A percentile compares a stretch with the other conserved stretches of the same genome.
Evolutionary conservation across 2,797 vertebrate genomes (phyloP).

Genomic region (Danio choprae): DNA sequence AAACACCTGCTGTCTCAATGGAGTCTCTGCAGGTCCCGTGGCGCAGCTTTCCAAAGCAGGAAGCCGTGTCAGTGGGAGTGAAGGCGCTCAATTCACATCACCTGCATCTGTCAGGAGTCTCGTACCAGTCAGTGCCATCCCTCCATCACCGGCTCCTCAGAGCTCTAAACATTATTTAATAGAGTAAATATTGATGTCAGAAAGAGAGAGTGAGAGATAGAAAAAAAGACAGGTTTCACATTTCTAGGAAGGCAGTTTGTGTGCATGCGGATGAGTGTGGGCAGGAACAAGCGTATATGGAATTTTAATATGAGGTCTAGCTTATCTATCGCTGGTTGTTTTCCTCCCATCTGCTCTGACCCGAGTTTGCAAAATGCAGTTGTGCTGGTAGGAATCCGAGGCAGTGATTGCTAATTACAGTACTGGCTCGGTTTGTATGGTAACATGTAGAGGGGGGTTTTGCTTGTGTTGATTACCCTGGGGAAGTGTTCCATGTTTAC

Average conservation of each 20-base stretch:
- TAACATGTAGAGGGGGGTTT: constrained; percentile 42
- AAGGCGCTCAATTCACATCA: constrained; percentile 27
- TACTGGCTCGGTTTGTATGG: constrained; percentile 38
- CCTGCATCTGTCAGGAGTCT: constrained; percentile 31
- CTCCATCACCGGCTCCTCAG: neutral
- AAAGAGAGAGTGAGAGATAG: neutral
- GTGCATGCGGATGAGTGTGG: neutral
- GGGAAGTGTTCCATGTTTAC: constrained; percentile 41
- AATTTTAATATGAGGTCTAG: constrained; percentile 38
- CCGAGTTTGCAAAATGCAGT: neutral
- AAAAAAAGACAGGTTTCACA: neutral
- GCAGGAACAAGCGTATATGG: neutral
- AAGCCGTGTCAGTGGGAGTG: constrained; percentile 1
- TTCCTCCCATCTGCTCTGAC: constrained; percentile 47
- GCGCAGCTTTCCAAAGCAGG: neutral
- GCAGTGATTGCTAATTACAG: constrained; percentile 51
- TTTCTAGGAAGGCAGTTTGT: constrained; percentile 49
- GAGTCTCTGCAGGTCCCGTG: constrained; percentile 51
- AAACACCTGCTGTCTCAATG: constrained; percentile 64
- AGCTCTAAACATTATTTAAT: constrained; percentile 25
- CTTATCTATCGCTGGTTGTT: constrained; percentile 51
- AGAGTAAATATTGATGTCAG: constrained; percentile 18
- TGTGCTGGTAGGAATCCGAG: constrained; percentile 24
- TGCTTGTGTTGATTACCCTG: constrained; percentile 33
- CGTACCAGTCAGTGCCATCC: neutral